Evolutionary conservation across 92 coral and sea anemone genomes (phyloP).

Genomic region (Phenganax subtilis): DNA sequence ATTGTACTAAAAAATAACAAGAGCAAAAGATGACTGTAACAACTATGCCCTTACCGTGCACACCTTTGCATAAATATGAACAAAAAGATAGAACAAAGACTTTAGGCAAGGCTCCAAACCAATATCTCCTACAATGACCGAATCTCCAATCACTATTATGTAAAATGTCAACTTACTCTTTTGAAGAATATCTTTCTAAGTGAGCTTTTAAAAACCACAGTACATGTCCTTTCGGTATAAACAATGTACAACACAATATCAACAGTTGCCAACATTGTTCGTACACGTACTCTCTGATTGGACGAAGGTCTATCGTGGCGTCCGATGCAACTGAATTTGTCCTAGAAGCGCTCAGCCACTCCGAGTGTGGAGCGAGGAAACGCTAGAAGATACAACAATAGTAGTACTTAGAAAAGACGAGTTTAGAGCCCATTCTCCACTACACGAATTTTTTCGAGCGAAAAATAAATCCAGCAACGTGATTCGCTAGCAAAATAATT

Average conservation of each 20-base stretch:
- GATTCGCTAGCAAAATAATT: too few species aligned
- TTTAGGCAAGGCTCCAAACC: too few species aligned
- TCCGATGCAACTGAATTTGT: conserved; percentile 42
- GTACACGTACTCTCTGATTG: conserved; percentile 81
- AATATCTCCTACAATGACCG: not conserved
- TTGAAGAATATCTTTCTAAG: conserved; percentile 51
- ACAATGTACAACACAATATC: conserved; percentile 75
- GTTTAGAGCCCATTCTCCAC: too few species aligned
- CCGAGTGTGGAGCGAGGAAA: conserved; percentile 38
- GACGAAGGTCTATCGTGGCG: conserved; percentile 92
- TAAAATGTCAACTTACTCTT: conserved; percentile 2
- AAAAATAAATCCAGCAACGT: too few species aligned
- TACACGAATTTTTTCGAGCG: too few species aligned
- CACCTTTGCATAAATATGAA: too few species aligned
- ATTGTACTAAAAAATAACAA: conserved; percentile 31
- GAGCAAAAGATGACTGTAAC: not conserved
- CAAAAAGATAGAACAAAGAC: too few species aligned
- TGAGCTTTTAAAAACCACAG: conserved; percentile 75
- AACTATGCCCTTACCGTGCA: too few species aligned
- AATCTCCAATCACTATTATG: not conserved
- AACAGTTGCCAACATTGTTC: conserved; percentile 91
- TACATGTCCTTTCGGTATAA: conserved; percentile 81
- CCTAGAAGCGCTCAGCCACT: conserved; percentile 33
- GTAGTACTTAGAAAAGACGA: not conserved
- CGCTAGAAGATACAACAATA: conserved; percentile 1